Base-by-base conservation (phyloP, 2,888 invertebrate species). In the Tenodera sinensis region DNA sequence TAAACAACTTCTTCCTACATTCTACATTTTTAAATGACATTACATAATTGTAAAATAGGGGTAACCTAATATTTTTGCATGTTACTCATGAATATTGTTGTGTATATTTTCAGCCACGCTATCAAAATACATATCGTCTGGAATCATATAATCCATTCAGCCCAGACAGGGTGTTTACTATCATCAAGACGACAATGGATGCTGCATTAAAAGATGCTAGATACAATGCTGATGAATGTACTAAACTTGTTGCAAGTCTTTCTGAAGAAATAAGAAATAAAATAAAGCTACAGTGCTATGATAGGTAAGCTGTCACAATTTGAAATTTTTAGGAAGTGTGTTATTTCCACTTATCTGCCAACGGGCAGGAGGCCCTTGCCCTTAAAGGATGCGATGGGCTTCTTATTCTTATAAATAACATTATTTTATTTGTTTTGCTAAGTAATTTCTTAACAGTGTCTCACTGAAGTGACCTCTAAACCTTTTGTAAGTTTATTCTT, bases 241-340 rank as follows among this genome's bases (percentile, higher is more conserved):
- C 95, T 3, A 93, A 95, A 88, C 94, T 95, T 90, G 94, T 95
- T 9, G 94, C 93, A 91, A 94, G 93, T 91, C 93, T 96, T 90
- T 94, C 96, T 0, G 94, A 94, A 90, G 95, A 94, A 85, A 95
- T 97, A 90, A 94, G 95, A 71, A 93, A 94, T 54, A 94, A 94
- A 90, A 94, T 96, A 27, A 95, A 96, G 92, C 95, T 95, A 92
- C 94, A 96, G 92, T 94, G 95, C 90, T 96, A 95, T 92, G 96
- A 96, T 92, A 96, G 97, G 96, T 95, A 92, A 85, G 84, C 54
- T 20, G n/a, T 6, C 8, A 25, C 3, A 71, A 20, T 71, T 71
- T 71, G 20, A 71, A 71, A 71, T 71, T 42, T 42, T 0, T 42
- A 42, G 42, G 12, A 34, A 42, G 9, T 42, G 42, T 12, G 0